Evolutionary conservation across 1,140 invertebrate genomes (phyloP), one percentile per base, ranked within the genome.

Genomic region (Caenorhabditis tropicalis): DNA sequence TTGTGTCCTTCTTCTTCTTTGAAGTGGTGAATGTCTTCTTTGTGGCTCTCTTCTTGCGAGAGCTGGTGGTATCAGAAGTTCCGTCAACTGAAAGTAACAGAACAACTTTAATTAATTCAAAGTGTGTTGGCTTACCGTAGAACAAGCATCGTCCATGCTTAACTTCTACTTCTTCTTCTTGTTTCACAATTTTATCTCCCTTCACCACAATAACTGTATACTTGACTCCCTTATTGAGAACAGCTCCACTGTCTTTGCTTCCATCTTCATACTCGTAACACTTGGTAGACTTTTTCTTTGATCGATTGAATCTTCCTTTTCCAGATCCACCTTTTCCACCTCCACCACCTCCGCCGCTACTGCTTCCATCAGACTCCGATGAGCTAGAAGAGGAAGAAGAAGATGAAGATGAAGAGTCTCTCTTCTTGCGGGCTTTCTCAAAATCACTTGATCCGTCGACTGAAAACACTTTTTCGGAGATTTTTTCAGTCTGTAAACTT

Each of bases 191-290:
- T 51, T n/a, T 19, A 6, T 56, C 53, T 56, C 24, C 53, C 15
- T 27, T 56, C 0, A 24, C 29, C 15, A 56, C 24, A 27, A 27
- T 10, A 27, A 56, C 21, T 0, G 53, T 56, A 15, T 56, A 56
- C 53, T 56, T 65, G 31, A 65, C 58, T 33, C 31, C 31, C 58
- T 65, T 65, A n/a, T 65, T 65, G 7, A 65, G 58, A 33, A 65
- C 58, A 33, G 58, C 58, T 65, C 58, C 58, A 16, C 36, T 15
- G 36, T 65, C 58, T 19, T 65, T 65, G 31, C 58, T 65, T 65
- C 58, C 58, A 65, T 65, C 58, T 65, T 65, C 58, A 36, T 65
- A 65, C 2, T 65, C 58, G 31, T 65, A 65, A 33, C 58, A 65
- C 19, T 65, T 65, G 4, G 58, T 65, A 24, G 12, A 4, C 58